Evolutionary conservation across 2,888 invertebrate species (phyloP).

Genomic region (Melanargia galathea): DNA sequence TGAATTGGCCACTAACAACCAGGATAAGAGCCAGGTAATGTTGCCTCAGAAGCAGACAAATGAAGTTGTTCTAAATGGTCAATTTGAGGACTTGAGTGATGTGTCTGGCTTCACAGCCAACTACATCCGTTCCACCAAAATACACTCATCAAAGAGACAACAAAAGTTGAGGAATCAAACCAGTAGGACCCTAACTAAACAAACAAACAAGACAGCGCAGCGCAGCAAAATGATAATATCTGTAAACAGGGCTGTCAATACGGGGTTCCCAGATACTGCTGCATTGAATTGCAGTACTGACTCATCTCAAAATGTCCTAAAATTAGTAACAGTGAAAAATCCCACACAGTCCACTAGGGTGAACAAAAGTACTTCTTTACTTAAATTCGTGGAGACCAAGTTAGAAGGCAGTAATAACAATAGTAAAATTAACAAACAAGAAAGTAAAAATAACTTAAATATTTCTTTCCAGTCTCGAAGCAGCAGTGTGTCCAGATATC

Average conservation of each 20-base stretch:
- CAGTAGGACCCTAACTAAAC: slow-evolving; percentile 58
- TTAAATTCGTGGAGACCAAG: slow-evolving; percentile 63
- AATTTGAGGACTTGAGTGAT: slow-evolving; percentile 74
- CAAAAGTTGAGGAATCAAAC: slow-evolving; percentile 61
- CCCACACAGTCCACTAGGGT: slow-evolving; percentile 52
- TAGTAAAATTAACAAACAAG: slow-evolving; percentile 40
- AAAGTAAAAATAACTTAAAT: slow-evolving; percentile 52
- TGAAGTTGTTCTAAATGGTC: slow-evolving; percentile 54
- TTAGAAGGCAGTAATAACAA: slow-evolving; percentile 42
- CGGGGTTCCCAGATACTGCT: slow-evolving; percentile 46
- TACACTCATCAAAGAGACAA: slow-evolving; percentile 61
- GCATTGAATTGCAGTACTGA: slow-evolving; percentile 65
- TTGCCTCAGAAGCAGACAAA: slow-evolving; percentile 43
- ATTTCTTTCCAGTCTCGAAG: slow-evolving; percentile 60
- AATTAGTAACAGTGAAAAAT: slow-evolving; percentile 58
- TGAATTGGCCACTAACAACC: slow-evolving; percentile 36
- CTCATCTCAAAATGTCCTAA: slow-evolving; percentile 68
- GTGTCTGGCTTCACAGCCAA: slow-evolving; percentile 77
- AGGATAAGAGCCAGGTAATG: slow-evolving; percentile 35
- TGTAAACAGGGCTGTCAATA: slow-evolving; percentile 64
- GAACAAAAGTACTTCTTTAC: slow-evolving; percentile 60
- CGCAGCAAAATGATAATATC: slow-evolving; percentile 58
- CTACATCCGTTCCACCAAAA: slow-evolving; percentile 75
- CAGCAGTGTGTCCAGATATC: slow-evolving; percentile 63
- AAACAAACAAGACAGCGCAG: slow-evolving; percentile 48